Conservation (phyloP, 2,888 invertebrate genomes). For the Bruchidius siliquastri region DNA sequence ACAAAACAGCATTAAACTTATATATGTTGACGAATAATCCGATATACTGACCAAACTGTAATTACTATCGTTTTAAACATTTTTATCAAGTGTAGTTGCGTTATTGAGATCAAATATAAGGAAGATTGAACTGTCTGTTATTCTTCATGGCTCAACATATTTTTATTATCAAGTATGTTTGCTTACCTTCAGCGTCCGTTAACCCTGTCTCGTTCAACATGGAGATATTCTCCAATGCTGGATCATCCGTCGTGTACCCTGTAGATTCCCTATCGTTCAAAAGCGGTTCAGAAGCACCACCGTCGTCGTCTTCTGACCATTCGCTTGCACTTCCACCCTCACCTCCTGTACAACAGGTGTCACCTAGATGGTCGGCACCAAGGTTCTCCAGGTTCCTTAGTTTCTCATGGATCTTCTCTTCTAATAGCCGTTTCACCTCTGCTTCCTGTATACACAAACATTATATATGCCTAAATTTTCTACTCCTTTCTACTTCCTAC, state of each 20-base stretch:
- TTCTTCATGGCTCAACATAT: too few species aligned
- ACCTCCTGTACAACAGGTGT: constrained; percentile 51
- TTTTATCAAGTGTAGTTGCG: too few species aligned
- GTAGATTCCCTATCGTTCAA: constrained; percentile 60
- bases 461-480: too few species aligned
- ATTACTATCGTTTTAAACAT: too few species aligned
- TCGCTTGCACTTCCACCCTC: constrained; percentile 72
- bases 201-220: constrained; percentile 81
- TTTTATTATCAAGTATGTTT: not conserved
- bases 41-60: too few species aligned
- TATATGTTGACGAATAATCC: too few species aligned
- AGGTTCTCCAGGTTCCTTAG: constrained; percentile 37
- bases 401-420: constrained; percentile 47
- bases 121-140: too few species aligned
- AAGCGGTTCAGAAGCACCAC: constrained; percentile 59
- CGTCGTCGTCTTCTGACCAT: constrained; percentile 69
- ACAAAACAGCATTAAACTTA: too few species aligned
- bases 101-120: too few species aligned
- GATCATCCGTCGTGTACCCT: constrained; percentile 84
- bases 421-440: constrained; percentile 50
- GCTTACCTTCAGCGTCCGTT: constrained; percentile 75
- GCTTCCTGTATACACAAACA: constrained; percentile 42
- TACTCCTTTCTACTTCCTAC: too few species aligned
- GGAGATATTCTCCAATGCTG: constrained; percentile 78
- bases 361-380: constrained; percentile 26